Conservation (phyloP, 1,140 invertebrate genomes). For the Lepidurus arcticus region DNA sequence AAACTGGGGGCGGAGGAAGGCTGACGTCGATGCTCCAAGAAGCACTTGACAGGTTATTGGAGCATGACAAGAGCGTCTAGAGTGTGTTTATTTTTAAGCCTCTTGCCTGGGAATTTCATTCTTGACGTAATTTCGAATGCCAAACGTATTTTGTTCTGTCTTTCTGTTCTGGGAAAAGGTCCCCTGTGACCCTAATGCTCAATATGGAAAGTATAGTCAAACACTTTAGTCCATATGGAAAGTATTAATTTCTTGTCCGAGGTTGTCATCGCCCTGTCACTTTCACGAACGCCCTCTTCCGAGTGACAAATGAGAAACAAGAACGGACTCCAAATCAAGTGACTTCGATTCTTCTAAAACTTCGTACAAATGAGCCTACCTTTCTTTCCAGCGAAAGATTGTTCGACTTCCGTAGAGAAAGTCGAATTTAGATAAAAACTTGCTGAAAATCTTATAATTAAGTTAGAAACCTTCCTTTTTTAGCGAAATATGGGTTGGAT, state of each 20-base stretch:
- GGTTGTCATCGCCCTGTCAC: not conserved
- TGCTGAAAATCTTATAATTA: too few species aligned
- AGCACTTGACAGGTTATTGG: not conserved
- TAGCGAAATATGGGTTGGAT: too few species aligned
- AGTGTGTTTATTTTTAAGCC: conserved; percentile 3
- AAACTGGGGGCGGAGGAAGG: not conserved
- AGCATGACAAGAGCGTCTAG: not conserved
- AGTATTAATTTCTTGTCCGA: not conserved
- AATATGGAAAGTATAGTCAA: too few species aligned
- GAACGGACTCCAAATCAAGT: not conserved
- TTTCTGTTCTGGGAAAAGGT: too few species aligned
- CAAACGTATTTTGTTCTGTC: too few species aligned
- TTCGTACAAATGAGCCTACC: not conserved
- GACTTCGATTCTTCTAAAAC: not conserved
- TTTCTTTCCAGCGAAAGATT: too few species aligned
- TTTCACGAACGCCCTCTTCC: not conserved
- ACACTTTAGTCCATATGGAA: not conserved
- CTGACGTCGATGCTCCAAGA: not conserved
- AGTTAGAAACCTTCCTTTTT: too few species aligned
- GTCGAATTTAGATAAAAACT: too few species aligned
- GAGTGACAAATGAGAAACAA: not conserved
- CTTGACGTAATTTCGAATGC: too few species aligned
- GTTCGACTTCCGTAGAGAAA: too few species aligned
- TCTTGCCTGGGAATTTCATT: not conserved
- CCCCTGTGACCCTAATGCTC: too few species aligned